Percentiles rank a stretch among this genome's conserved stretches.
These are phyloP conservation scores for Pituophis catenifer DNA, from an alignment of 2,113 vertebrate genomes.

Conservation along the genomic window DNA sequence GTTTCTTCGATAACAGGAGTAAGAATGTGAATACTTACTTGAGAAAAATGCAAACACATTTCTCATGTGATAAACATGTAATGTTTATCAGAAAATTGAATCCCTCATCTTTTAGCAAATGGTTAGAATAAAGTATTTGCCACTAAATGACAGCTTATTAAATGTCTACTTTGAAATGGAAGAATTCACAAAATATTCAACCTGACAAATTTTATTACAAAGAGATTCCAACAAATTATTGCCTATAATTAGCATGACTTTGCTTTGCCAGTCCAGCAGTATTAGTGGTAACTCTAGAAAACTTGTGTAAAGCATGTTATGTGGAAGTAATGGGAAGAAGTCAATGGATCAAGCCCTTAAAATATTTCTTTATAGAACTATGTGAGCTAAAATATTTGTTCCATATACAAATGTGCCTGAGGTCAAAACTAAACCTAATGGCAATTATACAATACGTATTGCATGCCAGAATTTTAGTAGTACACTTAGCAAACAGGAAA, in stretches of 20 bases:
- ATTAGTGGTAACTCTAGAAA: background rate
- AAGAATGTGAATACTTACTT: background rate
- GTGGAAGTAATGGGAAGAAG: background rate
- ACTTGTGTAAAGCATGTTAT: background rate
- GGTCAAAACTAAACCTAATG: background rate
- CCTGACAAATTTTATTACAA: background rate
- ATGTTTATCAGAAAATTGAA: background rate
- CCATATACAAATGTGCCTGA: background rate
- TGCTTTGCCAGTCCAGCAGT: background rate
- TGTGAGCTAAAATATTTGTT: background rate
- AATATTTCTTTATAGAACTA: background rate
- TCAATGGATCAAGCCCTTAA: background rate
- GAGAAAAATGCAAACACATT: background rate
- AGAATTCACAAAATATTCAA: constrained; percentile 15
- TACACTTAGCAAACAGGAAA: background rate
- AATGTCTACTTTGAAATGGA: constrained; percentile 3
- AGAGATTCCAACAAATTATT: background rate
- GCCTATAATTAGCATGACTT: background rate
- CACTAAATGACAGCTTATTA: background rate
- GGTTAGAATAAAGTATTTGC: background rate
- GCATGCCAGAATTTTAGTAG: background rate
- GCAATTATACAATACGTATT: background rate
- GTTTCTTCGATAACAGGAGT: background rate
- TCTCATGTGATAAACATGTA: background rate
- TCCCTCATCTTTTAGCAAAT: background rate